Conservation (phyloP, 2,113 vertebrate species). For the Leiothrix lutea region DNA sequence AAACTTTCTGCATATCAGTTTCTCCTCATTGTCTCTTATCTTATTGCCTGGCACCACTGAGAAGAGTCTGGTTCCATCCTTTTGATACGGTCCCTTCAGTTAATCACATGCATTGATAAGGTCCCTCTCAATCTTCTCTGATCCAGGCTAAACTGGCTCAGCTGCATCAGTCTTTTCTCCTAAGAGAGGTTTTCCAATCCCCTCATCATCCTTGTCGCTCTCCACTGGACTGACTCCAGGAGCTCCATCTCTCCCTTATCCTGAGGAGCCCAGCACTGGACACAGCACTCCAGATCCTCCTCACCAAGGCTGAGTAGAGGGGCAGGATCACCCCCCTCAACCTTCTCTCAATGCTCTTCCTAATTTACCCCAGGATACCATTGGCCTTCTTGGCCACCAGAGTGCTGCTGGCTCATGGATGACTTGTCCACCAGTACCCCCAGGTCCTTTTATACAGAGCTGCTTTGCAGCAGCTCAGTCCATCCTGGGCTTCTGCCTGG, state of each 20-base stretch:
- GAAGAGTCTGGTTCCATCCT: background rate
- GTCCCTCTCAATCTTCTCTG: background rate
- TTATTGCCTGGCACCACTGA: background rate
- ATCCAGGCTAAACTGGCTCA: background rate
- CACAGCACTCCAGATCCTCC: background rate
- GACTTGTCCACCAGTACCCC: background rate
- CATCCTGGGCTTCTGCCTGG: background rate
- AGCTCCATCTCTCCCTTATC: background rate
- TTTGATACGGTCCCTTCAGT: background rate
- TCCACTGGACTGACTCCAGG: background rate
- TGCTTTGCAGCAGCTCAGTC: background rate
- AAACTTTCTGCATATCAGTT: background rate
- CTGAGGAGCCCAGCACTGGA: background rate
- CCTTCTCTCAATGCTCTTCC: background rate
- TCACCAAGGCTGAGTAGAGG: background rate
- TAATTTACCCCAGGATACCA: too few species aligned
- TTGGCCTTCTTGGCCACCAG: accelerated
- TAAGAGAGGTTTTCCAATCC: background rate
- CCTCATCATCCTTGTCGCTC: background rate
- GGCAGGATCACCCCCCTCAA: background rate
- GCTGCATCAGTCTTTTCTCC: background rate
- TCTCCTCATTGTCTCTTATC: background rate
- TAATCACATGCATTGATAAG: background rate
- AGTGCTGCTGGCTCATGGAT: background rate
- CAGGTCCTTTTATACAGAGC: accelerated